phyloP scores from a whole-genome alignment of 2,888 invertebrate genomes.

The Scaeva pyrastri region DNA sequence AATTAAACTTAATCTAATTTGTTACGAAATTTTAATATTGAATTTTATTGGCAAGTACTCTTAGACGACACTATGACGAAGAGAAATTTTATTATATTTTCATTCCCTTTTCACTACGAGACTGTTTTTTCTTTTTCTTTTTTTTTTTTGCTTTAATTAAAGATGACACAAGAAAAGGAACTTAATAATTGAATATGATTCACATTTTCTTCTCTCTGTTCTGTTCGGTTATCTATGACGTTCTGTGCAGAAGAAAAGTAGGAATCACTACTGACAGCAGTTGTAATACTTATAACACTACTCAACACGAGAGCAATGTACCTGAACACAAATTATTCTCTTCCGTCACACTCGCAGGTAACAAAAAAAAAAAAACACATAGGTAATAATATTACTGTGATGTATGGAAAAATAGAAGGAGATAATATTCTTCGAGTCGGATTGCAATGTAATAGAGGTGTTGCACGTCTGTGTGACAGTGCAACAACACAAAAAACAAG shows the following conservation, averaged over 20 bases:
- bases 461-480: conserved; percentile 33
- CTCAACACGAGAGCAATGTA: conserved; percentile 34
- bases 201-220: conserved; percentile 33
- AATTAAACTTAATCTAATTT: conserved; percentile 24
- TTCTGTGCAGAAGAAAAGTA: conserved; percentile 43
- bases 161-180: conserved; percentile 51
- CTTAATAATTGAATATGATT: conserved; percentile 41
- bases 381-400: conserved; percentile 24
- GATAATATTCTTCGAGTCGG: conserved; percentile 16
- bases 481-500: conserved; percentile 6
- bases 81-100: conserved; percentile 37
- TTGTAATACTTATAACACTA: conserved; percentile 3
- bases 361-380: background rate
- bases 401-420: conserved; percentile 42
- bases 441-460: conserved; percentile 40
- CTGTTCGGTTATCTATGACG: conserved; percentile 62
- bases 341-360: conserved; percentile 33
- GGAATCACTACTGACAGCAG: conserved; percentile 13
- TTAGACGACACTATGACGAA: conserved; percentile 21
- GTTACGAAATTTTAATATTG: conserved; percentile 58
- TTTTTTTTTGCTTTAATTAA: background rate
- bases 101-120: conserved; percentile 19
- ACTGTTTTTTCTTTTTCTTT: background rate
- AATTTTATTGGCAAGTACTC: background rate
- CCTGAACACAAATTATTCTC: conserved; percentile 33